Conservation (phyloP, 2,797 vertebrate species). For the Centropyge bicolor region DNA sequence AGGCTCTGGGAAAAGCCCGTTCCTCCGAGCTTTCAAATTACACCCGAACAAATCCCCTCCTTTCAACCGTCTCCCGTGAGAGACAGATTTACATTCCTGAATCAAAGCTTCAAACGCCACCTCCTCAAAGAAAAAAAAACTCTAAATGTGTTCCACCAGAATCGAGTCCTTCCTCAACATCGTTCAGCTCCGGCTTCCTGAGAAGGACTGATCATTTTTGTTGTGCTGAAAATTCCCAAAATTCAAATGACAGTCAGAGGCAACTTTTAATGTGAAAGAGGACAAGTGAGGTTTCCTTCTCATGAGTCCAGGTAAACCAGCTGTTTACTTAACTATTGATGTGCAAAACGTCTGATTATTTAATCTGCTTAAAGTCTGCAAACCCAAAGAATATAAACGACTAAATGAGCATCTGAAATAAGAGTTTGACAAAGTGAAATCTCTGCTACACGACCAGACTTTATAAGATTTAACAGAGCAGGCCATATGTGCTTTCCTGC, state of each 20-base stretch:
- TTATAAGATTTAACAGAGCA: too few species aligned
- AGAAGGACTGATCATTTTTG: neutral
- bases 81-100: conserved; percentile 50
- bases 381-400: neutral
- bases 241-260: conserved; percentile 4
- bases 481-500: too few species aligned
- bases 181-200: neutral
- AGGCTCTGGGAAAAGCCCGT: conserved; percentile 6
- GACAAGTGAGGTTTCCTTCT: neutral
- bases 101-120: conserved; percentile 53
- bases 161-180: conserved; percentile 19
- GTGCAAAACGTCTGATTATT: neutral
- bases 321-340: neutral
- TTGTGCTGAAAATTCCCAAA: conserved; percentile 5
- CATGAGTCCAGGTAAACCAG: neutral
- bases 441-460: neutral
- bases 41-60: conserved; percentile 40
- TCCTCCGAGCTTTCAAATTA: conserved; percentile 48
- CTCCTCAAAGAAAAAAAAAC: conserved; percentile 13
- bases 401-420: neutral
- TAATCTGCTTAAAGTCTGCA: neutral
- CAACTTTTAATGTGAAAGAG: neutral
- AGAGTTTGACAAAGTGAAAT: neutral
- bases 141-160: conserved; percentile 20
- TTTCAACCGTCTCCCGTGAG: conserved; percentile 37